These are phyloP conservation scores for Sus scrofa DNA, from an alignment of 2,113 vertebrate genomes.

Conservation along the genomic window DNA sequence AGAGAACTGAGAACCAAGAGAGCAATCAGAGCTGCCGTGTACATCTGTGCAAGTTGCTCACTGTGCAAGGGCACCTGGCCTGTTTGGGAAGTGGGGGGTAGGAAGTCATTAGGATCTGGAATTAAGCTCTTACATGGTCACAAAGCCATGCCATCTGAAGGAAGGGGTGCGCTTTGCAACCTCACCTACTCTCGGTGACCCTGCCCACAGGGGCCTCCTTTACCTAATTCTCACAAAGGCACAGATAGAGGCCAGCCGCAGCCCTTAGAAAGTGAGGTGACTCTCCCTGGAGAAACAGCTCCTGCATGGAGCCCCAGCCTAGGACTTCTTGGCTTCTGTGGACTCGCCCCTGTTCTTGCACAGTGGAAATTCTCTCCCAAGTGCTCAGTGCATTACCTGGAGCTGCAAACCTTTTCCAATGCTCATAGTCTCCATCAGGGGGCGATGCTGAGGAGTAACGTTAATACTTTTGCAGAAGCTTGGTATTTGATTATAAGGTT, in stretches of 20 bases:
- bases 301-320: background rate
- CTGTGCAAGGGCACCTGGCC: background rate
- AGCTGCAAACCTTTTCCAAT: background rate
- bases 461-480: background rate
- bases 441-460: background rate
- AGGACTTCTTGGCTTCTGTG: background rate
- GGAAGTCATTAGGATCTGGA: background rate
- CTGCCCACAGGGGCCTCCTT: background rate
- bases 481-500: background rate
- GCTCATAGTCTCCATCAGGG: background rate
- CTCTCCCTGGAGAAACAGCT: background rate
- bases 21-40: background rate
- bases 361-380: background rate
- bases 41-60: background rate
- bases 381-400: accelerated
- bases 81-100: background rate
- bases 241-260: background rate
- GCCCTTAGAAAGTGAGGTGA: background rate
- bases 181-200: background rate
- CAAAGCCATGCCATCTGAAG: background rate
- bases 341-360: background rate
- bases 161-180: background rate
- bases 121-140: background rate
- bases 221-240: background rate
- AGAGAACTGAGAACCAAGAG: background rate